phyloP scores from a whole-genome alignment of 2,797 vertebrate species.

The Melanotaenia maccullochi region DNA sequence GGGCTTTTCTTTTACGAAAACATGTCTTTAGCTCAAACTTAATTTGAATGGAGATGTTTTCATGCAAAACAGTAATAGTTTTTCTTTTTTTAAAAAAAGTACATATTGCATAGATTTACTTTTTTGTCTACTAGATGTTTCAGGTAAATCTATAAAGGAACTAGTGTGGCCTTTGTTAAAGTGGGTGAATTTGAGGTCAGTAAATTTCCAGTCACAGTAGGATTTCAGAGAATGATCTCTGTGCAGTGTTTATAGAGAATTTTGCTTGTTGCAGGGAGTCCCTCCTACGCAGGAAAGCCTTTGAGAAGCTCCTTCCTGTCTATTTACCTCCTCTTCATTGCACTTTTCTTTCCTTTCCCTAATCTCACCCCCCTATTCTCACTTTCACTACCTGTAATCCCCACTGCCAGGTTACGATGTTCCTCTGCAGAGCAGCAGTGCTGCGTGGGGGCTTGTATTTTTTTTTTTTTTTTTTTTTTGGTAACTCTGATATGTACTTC shows the following conservation, averaged over 20 bases:
- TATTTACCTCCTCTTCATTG: slow-evolving; percentile 76
- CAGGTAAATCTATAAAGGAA: slow-evolving; percentile 21
- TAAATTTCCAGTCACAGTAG: slow-evolving; percentile 64
- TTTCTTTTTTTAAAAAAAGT: not conserved
- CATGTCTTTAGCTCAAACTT: slow-evolving; percentile 27
- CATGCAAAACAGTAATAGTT: not conserved
- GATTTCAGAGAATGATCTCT: slow-evolving; percentile 69
- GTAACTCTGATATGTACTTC: slow-evolving; percentile 54
- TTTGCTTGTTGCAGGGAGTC: slow-evolving; percentile 68
- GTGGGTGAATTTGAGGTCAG: slow-evolving; percentile 37
- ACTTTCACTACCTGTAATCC: slow-evolving; percentile 78
- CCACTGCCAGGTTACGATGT: slow-evolving; percentile 64
- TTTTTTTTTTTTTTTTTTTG: slow-evolving; percentile 22
- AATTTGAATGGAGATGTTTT: slow-evolving; percentile 16
- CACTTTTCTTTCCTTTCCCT: slow-evolving; percentile 79
- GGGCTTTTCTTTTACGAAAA: slow-evolving; percentile 26
- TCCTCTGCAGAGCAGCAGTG: slow-evolving; percentile 55
- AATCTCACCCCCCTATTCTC: slow-evolving; percentile 81
- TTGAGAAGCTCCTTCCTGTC: slow-evolving; percentile 80
- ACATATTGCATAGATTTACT: slow-evolving; percentile 8
- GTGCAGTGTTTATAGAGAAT: slow-evolving; percentile 59
- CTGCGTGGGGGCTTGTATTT: slow-evolving; percentile 69
- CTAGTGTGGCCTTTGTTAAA: slow-evolving; percentile 29
- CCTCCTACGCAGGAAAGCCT: slow-evolving; percentile 85
- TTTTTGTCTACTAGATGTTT: slow-evolving; percentile 4